These are phyloP conservation scores for Myodes glareolus DNA, from an alignment of 2,113 vertebrate genomes.

Conservation along the genomic window DNA sequence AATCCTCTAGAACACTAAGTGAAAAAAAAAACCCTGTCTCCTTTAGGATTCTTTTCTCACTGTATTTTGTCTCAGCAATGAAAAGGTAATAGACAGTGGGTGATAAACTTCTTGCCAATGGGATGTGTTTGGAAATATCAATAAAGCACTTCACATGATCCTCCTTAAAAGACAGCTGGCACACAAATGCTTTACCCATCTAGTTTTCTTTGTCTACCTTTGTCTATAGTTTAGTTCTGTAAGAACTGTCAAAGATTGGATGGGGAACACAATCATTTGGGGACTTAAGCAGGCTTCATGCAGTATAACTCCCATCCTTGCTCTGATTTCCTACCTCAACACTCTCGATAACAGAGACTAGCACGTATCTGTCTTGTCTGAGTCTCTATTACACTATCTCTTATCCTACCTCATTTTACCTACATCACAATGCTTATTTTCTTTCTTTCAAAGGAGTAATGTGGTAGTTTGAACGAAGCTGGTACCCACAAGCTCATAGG, in stretches of 20 bases:
- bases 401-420: not conserved
- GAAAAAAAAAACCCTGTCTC: not conserved
- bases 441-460: conserved; percentile 26
- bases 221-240: not conserved
- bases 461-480: not conserved
- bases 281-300: not conserved
- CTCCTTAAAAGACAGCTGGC: not conserved
- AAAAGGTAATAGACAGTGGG: not conserved
- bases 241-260: not conserved
- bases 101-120: not conserved
- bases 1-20: not conserved
- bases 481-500: not conserved
- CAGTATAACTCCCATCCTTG: not conserved
- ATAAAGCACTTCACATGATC: not conserved
- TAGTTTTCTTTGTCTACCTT: not conserved
- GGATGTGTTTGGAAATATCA: not conserved
- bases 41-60: not conserved
- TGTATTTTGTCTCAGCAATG: not conserved
- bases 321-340: not conserved
- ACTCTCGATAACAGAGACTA: not conserved
- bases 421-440: not conserved
- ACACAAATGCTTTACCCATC: not conserved
- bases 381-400: not conserved
- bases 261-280: not conserved
- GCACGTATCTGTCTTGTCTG: not conserved